A percentile compares a stretch with the other conserved stretches of the same genome.
phyloP scores from a whole-genome alignment of 1,140 invertebrate genomes.

The Antheraea pernyi region DNA sequence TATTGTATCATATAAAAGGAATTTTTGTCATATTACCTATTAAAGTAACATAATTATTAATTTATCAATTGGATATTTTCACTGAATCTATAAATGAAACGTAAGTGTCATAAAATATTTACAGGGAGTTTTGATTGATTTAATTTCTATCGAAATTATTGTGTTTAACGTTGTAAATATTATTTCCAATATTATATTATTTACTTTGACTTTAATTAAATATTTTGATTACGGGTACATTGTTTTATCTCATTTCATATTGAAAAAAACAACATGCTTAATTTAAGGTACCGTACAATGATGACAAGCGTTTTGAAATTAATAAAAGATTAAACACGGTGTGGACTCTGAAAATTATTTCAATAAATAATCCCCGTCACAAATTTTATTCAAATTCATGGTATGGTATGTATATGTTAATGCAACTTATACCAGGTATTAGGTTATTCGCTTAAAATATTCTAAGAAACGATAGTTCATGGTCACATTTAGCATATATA shows the following conservation, averaged over 20 bases:
- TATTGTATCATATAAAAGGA: no score
- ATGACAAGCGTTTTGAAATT: background rate
- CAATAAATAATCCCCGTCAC: background rate
- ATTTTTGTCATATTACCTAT: no score
- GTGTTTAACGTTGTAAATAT: no score
- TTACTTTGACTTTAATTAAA: background rate
- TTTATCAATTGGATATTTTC: no score
- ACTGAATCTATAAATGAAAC: background rate
- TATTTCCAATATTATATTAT: no score
- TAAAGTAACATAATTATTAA: no score
- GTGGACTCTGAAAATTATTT: background rate
- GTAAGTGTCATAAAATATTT: background rate
- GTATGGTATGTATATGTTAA: no score
- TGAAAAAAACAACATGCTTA: background rate
- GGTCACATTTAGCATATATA: no score
- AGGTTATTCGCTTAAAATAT: no score
- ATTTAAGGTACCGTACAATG: background rate
- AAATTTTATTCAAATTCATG: no score
- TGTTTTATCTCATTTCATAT: conserved; percentile 1
- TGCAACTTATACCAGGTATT: no score
- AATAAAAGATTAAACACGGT: background rate
- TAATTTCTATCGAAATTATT: background rate
- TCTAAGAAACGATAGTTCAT: no score
- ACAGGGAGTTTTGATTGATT: background rate
- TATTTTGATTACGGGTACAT: background rate